Base-by-base conservation (phyloP, 1,140 invertebrate genomes). In the Drosophila cardini region DNA sequence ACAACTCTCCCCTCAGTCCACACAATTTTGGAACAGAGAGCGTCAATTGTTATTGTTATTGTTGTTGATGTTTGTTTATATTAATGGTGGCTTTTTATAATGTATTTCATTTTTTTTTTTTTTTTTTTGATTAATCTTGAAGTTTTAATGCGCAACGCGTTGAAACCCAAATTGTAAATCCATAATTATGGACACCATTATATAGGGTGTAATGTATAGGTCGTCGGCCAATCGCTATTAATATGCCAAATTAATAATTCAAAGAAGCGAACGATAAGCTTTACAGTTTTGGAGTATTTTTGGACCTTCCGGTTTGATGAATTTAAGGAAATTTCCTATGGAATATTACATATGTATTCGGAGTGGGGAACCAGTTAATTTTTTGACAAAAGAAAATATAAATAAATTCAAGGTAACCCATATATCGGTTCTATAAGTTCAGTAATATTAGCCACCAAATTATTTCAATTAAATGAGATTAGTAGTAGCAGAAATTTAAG, bases 201-300 rank as follows among this genome's bases (percentile, higher is more conserved):
- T 55, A 55, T 78, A 67, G 63, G 82, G 82, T 82, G 81, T 81
- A 78, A 86, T 68, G 62, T 81, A 71, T 78, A 71, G 81, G 63
- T 43, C 65, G 73, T 40, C 42, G 18, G 16, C 36, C 62, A 56
- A 26, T 32, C 13, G 60, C 72, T 65, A 42, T 60, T 60, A 55
- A 55, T 55, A 36, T 55, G 34, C 52, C 52, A 38, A 55, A 55
- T 42, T 34, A 30, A 62, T 55, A 38, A 50, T 60, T 18, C 60
- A 56, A 18, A 40, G 16, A 55, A 46, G 69, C 60, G 9, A 58
- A 43, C 65, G 36, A 7, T 38, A 10, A 18, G 11, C 30, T 48
- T 48, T 42, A 53, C 21, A 36, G 26, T 18, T 40, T 32, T 6
- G n/a, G 50, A 34, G 48, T 18, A 69, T 16, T 43, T 45, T 36